Conservation (phyloP, 2,888 invertebrate genomes). For the Tachina fera region DNA sequence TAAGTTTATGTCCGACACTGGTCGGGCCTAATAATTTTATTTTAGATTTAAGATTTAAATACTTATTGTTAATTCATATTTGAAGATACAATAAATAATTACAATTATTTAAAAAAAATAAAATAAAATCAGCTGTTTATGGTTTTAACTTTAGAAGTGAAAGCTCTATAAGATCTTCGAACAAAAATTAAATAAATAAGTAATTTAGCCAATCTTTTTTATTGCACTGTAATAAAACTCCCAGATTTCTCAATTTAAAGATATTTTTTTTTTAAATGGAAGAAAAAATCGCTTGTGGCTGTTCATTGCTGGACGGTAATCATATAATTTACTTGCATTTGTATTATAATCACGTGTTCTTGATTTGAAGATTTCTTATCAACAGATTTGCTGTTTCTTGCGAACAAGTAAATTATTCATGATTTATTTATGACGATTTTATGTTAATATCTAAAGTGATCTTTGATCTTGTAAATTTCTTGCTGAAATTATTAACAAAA, state of each 20-base stretch:
- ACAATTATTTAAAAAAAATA: too few relatives aligned
- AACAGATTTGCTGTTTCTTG: background rate
- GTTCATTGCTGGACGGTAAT: background rate
- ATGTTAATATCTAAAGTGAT: conserved; percentile 38
- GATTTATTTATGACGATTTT: conserved; percentile 60
- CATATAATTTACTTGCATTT: conserved; percentile 16
- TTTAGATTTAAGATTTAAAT: too few relatives aligned
- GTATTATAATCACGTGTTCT: conserved; percentile 21
- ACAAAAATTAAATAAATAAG: too few relatives aligned
- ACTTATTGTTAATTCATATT: too few relatives aligned
- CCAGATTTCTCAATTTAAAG: background rate
- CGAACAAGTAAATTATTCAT: conserved; percentile 17
- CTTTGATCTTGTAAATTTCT: conserved; percentile 24
- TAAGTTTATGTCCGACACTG: too few relatives aligned
- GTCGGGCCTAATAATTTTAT: too few relatives aligned
- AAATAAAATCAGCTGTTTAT: too few relatives aligned
- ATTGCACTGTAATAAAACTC: background rate
- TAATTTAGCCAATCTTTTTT: background rate
- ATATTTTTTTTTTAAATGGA: background rate
- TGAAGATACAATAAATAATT: too few relatives aligned
- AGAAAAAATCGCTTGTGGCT: background rate
- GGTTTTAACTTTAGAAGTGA: too few relatives aligned
- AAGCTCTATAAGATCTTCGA: too few relatives aligned
- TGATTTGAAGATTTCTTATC: conserved; percentile 3
- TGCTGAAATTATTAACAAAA: background rate